phyloP scores from a whole-genome alignment of 1,140 invertebrate species.

The Schlechtendalia chinensis region DNA sequence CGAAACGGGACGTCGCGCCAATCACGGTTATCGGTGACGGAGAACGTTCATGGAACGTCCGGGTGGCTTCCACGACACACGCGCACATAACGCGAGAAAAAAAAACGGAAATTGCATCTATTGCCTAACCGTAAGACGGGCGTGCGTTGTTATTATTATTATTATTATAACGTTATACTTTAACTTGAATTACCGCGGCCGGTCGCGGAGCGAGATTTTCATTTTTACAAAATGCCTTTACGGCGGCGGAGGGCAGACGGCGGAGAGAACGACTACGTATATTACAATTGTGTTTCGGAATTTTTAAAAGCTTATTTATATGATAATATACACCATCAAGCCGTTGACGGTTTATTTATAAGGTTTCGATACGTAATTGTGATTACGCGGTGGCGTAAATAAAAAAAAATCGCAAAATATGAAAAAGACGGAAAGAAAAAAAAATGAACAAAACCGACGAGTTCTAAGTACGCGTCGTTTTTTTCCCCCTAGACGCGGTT shows the following conservation, averaged over 20 bases:
- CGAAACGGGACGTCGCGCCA: too few relatives aligned
- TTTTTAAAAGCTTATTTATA: conserved; percentile 25
- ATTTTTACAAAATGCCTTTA: background rate
- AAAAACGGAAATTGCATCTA: too few relatives aligned
- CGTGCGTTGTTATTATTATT: background rate
- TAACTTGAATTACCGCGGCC: background rate
- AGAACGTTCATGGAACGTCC: too few relatives aligned
- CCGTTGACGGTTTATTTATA: background rate
- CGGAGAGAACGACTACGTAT: too few relatives aligned
- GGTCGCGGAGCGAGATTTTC: background rate
- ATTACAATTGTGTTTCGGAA: background rate
- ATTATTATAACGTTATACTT: background rate
- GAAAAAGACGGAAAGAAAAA: background rate
- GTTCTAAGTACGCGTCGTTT: conserved; percentile 16
- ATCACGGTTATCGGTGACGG: too few relatives aligned
- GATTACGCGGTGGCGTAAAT: background rate
- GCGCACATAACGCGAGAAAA: too few relatives aligned
- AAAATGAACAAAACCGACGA: background rate
- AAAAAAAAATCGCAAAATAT: background rate
- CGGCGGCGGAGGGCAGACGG: background rate
- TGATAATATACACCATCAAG: conserved; percentile 1
- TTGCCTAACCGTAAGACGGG: too few relatives aligned
- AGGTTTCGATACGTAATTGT: conserved; percentile 10
- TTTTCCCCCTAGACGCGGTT: background rate
- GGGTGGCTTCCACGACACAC: too few relatives aligned